phyloP scores from a whole-genome alignment of 2,113 vertebrate genomes.

The Sapajus apella region DNA sequence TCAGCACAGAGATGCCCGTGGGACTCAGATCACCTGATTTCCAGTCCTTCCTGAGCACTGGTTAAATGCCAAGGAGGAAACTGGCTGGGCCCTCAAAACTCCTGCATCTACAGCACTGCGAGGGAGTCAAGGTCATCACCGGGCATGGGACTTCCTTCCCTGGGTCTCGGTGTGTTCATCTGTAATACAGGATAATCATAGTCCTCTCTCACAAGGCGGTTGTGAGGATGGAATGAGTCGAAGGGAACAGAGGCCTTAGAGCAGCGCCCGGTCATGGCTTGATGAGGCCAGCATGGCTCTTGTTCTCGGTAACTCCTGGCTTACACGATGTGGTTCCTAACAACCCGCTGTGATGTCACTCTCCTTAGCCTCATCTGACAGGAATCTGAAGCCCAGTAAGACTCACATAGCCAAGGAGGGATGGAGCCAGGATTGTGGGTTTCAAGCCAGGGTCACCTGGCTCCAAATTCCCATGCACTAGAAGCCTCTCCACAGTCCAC shows the following conservation, averaged over 20 bases:
- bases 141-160: not conserved
- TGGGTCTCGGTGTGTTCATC: not conserved
- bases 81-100: too few relatives aligned
- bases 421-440: not conserved
- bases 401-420: not conserved
- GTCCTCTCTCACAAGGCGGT: not conserved
- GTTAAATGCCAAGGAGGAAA: not conserved
- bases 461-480: not conserved
- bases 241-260: not conserved
- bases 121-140: not conserved
- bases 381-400: not conserved
- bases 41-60: not conserved
- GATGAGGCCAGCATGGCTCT: accelerated
- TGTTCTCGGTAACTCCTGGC: not conserved
- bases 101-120: not conserved
- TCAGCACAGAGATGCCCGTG: not conserved
- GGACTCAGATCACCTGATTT: not conserved
- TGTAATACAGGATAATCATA: not conserved
- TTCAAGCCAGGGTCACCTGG: not conserved
- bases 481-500: not conserved
- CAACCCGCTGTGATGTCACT: not conserved
- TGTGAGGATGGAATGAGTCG: not conserved
- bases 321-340: accelerated
- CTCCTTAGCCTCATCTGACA: not conserved
- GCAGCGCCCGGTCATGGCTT: accelerated